phyloP scores from a whole-genome alignment of 2,888 invertebrate genomes.

The Pheosia tremula region DNA sequence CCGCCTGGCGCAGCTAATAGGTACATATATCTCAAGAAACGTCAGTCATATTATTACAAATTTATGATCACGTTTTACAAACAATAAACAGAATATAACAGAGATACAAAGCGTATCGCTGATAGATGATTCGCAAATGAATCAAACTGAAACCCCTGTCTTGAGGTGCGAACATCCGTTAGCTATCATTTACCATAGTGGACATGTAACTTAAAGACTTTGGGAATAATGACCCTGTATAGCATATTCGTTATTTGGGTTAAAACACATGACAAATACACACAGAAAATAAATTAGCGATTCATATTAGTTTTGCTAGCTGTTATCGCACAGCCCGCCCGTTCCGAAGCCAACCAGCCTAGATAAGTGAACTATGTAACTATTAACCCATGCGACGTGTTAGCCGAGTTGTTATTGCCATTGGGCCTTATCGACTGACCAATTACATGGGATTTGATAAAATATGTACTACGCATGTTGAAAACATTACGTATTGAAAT shows the following conservation, averaged over 20 bases:
- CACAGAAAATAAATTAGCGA: background rate
- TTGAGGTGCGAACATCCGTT: no score
- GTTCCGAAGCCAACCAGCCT: slow-evolving; percentile 34
- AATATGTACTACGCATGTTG: background rate
- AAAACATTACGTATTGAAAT: background rate
- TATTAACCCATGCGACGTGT: background rate
- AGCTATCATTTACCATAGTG: no score
- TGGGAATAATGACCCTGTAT: no score
- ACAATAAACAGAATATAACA: no score
- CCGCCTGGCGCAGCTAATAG: no score
- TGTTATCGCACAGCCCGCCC: slow-evolving; percentile 39
- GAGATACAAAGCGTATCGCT: no score
- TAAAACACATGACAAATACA: background rate
- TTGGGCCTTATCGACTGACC: background rate
- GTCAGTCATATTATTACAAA: no score
- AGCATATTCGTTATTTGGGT: background rate
- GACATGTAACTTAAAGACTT: no score
- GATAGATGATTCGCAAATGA: no score
- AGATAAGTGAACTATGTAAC: slow-evolving; percentile 12
- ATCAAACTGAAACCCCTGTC: no score
- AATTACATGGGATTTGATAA: background rate
- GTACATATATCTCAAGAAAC: no score
- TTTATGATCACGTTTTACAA: no score
- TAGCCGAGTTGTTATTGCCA: background rate
- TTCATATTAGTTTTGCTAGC: background rate